phyloP scores from a whole-genome alignment of 2,113 vertebrate species.

The Arothron firmamentum region DNA sequence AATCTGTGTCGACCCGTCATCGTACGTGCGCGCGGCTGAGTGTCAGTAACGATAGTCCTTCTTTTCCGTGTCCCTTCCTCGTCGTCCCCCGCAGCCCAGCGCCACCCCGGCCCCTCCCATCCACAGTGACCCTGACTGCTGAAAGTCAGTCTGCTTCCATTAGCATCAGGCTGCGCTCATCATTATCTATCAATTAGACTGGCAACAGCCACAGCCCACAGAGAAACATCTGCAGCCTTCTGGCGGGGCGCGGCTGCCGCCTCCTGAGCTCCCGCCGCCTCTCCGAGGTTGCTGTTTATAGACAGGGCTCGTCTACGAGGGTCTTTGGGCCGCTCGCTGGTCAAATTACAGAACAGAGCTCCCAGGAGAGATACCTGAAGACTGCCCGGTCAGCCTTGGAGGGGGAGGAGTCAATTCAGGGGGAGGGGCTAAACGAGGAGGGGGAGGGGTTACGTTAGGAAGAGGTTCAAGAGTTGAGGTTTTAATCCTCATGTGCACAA shows the following conservation, averaged over 20 bases:
- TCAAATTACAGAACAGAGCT: no score
- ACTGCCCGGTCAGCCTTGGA: no score
- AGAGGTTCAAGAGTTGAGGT: no score
- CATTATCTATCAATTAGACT: slow-evolving; percentile 70
- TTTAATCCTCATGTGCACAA: no score
- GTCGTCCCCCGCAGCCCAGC: slow-evolving; percentile 1
- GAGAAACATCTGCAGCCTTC: slow-evolving; percentile 69
- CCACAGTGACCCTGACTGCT: slow-evolving; percentile 45
- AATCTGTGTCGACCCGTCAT: no score
- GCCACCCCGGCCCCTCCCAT: slow-evolving; percentile 2
- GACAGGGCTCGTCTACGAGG: not conserved
- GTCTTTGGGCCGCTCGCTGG: no score
- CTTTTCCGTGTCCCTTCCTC: slow-evolving; percentile 11
- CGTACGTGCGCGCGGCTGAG: no score
- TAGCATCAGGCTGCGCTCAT: slow-evolving; percentile 60
- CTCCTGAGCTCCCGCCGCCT: slow-evolving; percentile 28
- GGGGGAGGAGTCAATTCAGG: no score
- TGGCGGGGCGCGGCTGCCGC: slow-evolving; percentile 35
- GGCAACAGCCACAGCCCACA: slow-evolving; percentile 49
- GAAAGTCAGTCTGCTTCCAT: slow-evolving; percentile 65
- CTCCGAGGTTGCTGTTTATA: slow-evolving; percentile 10
- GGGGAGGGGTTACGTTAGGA: no score
- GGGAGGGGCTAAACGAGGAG: no score
- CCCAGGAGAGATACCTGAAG: no score
- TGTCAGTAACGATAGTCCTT: not conserved